Base-by-base conservation (phyloP, 2,113 vertebrate genomes). In the Thunnus thynnus region DNA sequence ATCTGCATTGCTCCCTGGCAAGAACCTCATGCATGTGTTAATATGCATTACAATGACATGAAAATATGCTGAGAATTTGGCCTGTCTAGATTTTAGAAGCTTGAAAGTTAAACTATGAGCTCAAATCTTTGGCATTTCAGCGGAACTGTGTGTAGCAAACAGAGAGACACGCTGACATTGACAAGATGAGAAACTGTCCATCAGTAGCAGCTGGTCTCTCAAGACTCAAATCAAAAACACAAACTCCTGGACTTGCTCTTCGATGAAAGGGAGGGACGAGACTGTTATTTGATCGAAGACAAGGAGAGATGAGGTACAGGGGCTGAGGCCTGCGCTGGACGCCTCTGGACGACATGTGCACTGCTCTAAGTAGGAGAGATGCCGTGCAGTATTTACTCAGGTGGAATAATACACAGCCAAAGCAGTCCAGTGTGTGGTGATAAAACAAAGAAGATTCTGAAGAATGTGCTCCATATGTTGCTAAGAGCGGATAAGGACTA, bases 301-400 rank as follows among this genome's bases (percentile, higher is more conserved):
- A 3, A 11, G 32, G 68, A 48, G 22, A 78, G 79, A 78, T 41
- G 36, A 73, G 63, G 46, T 57, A 11, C 22, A 51, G 51, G 32
- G 67, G 5, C 72, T 68, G 52, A 44, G 41, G 68, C 41, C 81
- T 65, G 67, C 17, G 12, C 57, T 41, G 30, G 82, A 87, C 0
- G 70, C 63, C 84, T 75, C 67, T 65, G 30, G 69, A 84, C 84
- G 93, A 93, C 88, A 64, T 87, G 88, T 85, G 91, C 64, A 0
- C 81, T 84, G 93, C 95, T 93, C 95, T 92, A 92, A 83, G 79
- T 61, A 93, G 93, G 92, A 94, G 95, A 97, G 95, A 95, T 88
- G 92, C 87, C 90, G 90, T 94, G 91, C 94, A 76, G 84, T 98
- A 94, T 99, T 98, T 97, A 94, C 96, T 97, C 97, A 98, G 97